phyloP scores from a whole-genome alignment of 2,113 vertebrate species.

The human (Homo sapiens) region GRCh38 chr2:241904501-241905000 shows the following conservation, averaged over 20 bases:
- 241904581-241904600: too few species aligned
- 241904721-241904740: not conserved
- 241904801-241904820: not conserved
- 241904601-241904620: fast-evolving
- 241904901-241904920: not conserved
- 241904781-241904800: too few species aligned
- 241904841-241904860: too few species aligned
- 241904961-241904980: too few species aligned
- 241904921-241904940: too few species aligned
- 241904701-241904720: not conserved
- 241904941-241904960: not conserved
- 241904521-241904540: not conserved
- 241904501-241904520: not conserved
- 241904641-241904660: too few species aligned
- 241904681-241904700: not conserved
- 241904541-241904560: too few species aligned
- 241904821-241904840: not conserved
- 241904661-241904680: too few species aligned
- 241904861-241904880: too few species aligned
- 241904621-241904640: too few species aligned
- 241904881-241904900: not conserved
- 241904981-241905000: not conserved
- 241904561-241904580: too few species aligned
- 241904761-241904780: not conserved
- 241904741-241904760: not conserved